Base-by-base conservation (phyloP, 2,797 vertebrate species). In the Valencia hispanica region DNA sequence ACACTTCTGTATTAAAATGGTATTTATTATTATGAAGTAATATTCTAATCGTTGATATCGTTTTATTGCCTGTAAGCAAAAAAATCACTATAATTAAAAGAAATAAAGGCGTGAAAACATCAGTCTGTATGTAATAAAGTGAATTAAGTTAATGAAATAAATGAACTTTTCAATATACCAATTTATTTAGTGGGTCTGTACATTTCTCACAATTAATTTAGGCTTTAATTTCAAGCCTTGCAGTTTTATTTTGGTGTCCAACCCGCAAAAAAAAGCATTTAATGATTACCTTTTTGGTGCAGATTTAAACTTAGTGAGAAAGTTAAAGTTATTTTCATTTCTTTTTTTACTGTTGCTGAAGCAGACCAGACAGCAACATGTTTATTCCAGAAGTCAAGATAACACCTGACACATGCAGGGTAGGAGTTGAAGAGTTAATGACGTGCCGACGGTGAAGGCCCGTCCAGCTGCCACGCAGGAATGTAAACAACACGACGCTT, bases 401-500 rank as follows among this genome's bases (percentile, higher is more conserved):
- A 70, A 70, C n/a, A n/a, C 20, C 30, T 55, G 57, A 65, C 55
- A 63, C 57, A 10, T 0, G 22, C 5, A 10, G 50, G 48, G 5
- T 18, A 39, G 25, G 43, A 39, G 14, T 5, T 68, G 53, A 73
- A 2, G 34, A 61, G 55, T 73, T 45, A 76, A 68, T 32, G 79
- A 71, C 65, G 20, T 77, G 66, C 1, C 45, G 65, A 65, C 14
- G 66, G 55, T 45, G 11, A 18, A 41, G 39, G 68, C 47, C 61
- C 66, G 14, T 71, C 73, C 32, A 39, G 59, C 73, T 72, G 69
- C 50, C 74, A 57, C 25, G 57, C 50, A 71, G 72, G 80, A 82
- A 82, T 82, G 68, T 63, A 78, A 81, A 77, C 43, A 81, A 63
- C 43, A 63, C 25, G 7, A 32, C 20, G 15, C 43, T n/a, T 39